Evolutionary conservation across 2,113 vertebrate genomes (phyloP).

Genomic region (Gymnarchus niloticus): DNA sequence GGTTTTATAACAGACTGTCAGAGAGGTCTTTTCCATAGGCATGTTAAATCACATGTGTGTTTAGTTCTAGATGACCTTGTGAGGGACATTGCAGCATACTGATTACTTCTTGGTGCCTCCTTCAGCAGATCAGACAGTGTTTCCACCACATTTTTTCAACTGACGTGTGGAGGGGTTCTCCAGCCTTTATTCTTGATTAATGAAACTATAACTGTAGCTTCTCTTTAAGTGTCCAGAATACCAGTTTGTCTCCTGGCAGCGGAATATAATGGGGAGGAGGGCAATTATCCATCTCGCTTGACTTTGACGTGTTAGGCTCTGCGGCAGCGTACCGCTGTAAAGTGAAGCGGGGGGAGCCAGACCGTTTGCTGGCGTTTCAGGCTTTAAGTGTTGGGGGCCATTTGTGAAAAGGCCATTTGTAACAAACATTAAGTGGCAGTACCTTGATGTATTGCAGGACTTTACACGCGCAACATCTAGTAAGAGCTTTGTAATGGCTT

Average conservation of each 20-base stretch:
- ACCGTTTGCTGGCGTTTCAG: conserved; percentile 34
- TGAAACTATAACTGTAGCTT: neutral
- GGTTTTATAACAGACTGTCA: too few relatives aligned
- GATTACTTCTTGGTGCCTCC: neutral
- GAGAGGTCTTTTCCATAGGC: too few relatives aligned
- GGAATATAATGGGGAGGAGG: neutral
- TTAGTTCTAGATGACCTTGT: too few relatives aligned
- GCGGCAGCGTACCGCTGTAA: neutral
- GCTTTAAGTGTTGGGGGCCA: conserved; percentile 31
- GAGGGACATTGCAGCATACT: neutral
- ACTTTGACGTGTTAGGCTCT: conserved; percentile 10
- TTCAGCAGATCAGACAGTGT: neutral
- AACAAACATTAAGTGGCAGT: conserved; percentile 35
- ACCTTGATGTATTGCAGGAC: conserved; percentile 40
- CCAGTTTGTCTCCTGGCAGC: neutral
- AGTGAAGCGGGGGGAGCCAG: conserved; percentile 33
- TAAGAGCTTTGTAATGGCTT: conserved; percentile 42
- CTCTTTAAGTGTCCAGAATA: neutral
- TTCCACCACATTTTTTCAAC: neutral
- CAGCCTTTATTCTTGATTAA: neutral
- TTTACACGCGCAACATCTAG: conserved; percentile 42
- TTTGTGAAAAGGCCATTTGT: conserved; percentile 40
- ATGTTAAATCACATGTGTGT: too few relatives aligned
- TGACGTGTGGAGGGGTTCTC: neutral
- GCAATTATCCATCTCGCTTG: conserved; percentile 22